Evolutionary conservation across 2,888 invertebrate genomes (phyloP).

Genomic region (Nomada fabriciana): DNA sequence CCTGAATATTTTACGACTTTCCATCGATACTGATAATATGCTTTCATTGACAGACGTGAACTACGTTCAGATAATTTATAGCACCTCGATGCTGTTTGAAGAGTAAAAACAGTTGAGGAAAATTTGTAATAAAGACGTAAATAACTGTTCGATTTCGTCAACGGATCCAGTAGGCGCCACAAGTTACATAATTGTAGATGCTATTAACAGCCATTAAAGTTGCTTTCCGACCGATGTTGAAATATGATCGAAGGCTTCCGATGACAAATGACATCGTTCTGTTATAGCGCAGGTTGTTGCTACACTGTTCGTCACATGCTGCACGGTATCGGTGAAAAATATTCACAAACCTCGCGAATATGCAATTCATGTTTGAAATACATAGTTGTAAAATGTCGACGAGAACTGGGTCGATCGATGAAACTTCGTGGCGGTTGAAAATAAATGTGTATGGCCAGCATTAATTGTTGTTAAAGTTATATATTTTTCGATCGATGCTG

Average conservation of each 20-base stretch:
- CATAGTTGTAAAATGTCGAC: too few species aligned
- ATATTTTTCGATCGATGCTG: neutral
- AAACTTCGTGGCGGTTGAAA: too few species aligned
- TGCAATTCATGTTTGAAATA: neutral
- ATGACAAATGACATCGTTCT: neutral
- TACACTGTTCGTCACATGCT: neutral
- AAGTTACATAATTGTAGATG: neutral
- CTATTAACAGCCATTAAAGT: conserved; percentile 7
- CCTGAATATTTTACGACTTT: neutral
- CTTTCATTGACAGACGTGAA: neutral
- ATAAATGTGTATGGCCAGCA: too few species aligned
- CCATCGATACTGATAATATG: too few species aligned
- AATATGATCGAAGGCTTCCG: too few species aligned
- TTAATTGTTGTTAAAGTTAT: neutral
- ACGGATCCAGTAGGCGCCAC: neutral
- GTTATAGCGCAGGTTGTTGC: neutral
- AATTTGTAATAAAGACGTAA: neutral
- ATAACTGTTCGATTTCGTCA: neutral
- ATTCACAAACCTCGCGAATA: conserved; percentile 8
- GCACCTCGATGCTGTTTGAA: neutral
- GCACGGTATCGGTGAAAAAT: neutral
- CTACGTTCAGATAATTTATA: neutral
- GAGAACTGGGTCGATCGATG: too few species aligned
- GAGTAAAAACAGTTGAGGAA: neutral
- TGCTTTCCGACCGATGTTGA: too few species aligned